phyloP scores from a whole-genome alignment of 2,888 invertebrate genomes.

The Erebia palarica region DNA sequence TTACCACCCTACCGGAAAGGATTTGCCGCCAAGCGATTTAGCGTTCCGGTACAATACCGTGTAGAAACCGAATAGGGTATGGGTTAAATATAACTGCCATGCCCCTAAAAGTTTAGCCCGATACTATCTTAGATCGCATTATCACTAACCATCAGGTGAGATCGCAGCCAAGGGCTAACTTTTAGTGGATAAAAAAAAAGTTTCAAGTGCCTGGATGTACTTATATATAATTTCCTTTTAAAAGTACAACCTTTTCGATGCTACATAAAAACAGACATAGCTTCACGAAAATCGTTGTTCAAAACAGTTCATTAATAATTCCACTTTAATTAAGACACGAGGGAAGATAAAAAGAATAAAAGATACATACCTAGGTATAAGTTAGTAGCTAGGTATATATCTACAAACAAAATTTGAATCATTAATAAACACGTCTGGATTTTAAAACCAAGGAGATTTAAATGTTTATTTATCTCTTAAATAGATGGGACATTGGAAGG shows the following conservation, averaged over 20 bases:
- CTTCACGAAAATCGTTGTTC: neutral
- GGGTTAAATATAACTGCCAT: no score
- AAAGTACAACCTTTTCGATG: neutral
- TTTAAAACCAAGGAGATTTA: conserved; percentile 9
- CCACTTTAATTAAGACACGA: conserved; percentile 28
- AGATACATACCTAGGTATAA: conserved; percentile 12
- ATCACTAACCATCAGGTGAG: no score
- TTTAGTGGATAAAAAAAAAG: neutral
- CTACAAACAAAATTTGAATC: conserved; percentile 42
- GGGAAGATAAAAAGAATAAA: conserved; percentile 30
- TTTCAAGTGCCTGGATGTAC: no score
- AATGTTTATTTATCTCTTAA: neutral
- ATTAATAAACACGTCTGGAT: conserved; percentile 54
- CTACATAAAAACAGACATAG: neutral
- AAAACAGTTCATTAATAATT: conserved; percentile 24
- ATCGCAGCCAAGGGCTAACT: neutral
- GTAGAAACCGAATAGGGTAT: no score
- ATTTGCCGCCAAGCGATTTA: no score
- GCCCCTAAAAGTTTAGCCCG: no score
- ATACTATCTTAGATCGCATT: no score
- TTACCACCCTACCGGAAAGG: no score
- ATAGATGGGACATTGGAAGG: neutral
- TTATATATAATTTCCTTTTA: neutral
- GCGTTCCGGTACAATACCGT: no score
- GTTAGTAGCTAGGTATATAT: conserved; percentile 16